Evolutionary conservation across 1,140 invertebrate species (phyloP).

Genomic region (Scaptomyza graminum): DNA sequence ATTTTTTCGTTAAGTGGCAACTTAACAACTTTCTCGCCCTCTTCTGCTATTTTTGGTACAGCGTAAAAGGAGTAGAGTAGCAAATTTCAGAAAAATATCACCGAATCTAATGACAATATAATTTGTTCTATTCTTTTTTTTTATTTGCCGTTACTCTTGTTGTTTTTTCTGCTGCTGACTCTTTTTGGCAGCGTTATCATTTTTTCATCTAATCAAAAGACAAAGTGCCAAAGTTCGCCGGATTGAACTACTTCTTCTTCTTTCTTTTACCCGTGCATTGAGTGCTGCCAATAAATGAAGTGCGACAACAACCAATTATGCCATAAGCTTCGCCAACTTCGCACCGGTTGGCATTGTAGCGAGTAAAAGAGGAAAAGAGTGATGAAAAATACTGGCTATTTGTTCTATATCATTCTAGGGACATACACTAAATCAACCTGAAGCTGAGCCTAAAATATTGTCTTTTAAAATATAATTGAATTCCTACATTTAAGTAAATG

Average conservation of each 20-base stretch:
- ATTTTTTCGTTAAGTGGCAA: too few species aligned
- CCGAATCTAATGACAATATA: constrained; percentile 55
- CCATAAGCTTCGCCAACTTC: too few species aligned
- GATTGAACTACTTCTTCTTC: constrained; percentile 8
- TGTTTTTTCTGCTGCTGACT: neutral
- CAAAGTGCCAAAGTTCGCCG: constrained; percentile 45
- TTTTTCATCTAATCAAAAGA: constrained; percentile 72
- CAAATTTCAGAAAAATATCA: constrained; percentile 44
- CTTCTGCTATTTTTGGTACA: neutral
- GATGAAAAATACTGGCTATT: too few species aligned
- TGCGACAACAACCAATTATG: too few species aligned
- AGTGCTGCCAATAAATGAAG: constrained; percentile 67
- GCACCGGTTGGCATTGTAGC: too few species aligned
- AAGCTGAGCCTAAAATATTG: constrained; percentile 20
- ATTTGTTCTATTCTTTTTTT: constrained; percentile 49
- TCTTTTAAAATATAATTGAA: constrained; percentile 53
- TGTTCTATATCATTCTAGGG: neutral
- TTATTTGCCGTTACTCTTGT: neutral
- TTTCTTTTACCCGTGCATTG: constrained; percentile 20
- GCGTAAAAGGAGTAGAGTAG: constrained; percentile 3
- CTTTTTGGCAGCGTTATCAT: constrained; percentile 58
- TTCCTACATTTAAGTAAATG: too few species aligned
- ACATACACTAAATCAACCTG: neutral
- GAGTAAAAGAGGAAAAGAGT: too few species aligned
- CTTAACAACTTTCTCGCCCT: too few species aligned